Evolutionary conservation across 2,113 vertebrate species (phyloP).

Genomic region (Prietella phreatophila): DNA sequence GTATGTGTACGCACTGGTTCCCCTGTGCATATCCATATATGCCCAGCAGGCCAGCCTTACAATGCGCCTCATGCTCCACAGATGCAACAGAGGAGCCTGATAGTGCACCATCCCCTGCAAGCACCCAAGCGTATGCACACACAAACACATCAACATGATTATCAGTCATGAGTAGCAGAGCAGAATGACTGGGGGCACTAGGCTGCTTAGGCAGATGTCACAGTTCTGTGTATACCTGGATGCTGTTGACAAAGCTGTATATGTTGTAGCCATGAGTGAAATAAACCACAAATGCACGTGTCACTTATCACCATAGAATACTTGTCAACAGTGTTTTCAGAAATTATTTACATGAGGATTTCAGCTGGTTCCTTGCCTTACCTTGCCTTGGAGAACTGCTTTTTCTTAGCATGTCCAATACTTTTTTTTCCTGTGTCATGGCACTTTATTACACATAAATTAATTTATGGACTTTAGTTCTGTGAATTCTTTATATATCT

Average conservation of each 20-base stretch:
- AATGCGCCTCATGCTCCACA: not conserved
- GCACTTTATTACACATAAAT: no score
- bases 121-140: not conserved
- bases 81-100: not conserved
- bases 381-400: no score
- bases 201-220: conserved; percentile 37
- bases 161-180: conserved; percentile 31
- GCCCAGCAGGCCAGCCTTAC: not conserved
- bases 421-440: no score
- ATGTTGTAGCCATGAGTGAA: not conserved
- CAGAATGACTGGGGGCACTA: conserved; percentile 17
- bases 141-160: conserved; percentile 11
- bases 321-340: not conserved
- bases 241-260: conserved; percentile 22
- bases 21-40: not conserved
- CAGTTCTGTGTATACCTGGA: conserved; percentile 5
- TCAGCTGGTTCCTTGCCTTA: no score
- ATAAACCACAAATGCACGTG: conserved; percentile 16
- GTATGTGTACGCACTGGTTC: not conserved
- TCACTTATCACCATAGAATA: not conserved
- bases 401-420: no score
- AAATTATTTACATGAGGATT: no score
- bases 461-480: no score
- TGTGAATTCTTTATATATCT: no score
- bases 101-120: not conserved